A percentile compares a stretch with the other conserved stretches of the same genome.
These are phyloP conservation scores for Nebria ingens DNA, from an alignment of 1,140 invertebrate genomes.

Conservation along the genomic window DNA sequence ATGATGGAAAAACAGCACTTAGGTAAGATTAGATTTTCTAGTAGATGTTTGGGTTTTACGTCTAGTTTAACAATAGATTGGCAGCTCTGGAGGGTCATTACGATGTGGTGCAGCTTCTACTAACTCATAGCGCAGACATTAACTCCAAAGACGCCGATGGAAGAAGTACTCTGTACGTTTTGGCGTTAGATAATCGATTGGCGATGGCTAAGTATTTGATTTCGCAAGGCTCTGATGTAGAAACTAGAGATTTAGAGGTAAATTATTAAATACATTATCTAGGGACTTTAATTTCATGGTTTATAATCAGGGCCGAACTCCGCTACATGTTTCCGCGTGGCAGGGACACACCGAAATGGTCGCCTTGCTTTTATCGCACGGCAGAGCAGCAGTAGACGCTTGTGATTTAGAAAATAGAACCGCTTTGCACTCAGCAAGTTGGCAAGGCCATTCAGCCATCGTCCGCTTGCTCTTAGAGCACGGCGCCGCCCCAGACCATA, in stretches of 20 bases:
- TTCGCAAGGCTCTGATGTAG: constrained; percentile 69
- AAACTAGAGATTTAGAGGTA: constrained; percentile 80
- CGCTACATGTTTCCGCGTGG: constrained; percentile 88
- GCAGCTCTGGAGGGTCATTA: constrained; percentile 80
- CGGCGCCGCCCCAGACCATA: constrained; percentile 74
- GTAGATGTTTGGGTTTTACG: constrained; percentile 12
- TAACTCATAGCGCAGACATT: constrained; percentile 71
- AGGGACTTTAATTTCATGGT: background rate
- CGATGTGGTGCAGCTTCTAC: constrained; percentile 63
- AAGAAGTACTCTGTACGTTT: constrained; percentile 80
- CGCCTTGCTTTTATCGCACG: constrained; percentile 61
- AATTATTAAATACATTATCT: constrained; percentile 25
- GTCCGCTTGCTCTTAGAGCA: constrained; percentile 70
- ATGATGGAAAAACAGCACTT: constrained; percentile 91
- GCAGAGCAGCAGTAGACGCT: constrained; percentile 74
- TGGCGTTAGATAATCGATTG: constrained; percentile 82
- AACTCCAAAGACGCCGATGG: constrained; percentile 88
- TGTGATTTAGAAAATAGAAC: constrained; percentile 83
- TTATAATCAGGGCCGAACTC: constrained; percentile 61
- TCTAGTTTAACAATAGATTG: constrained; percentile 41
- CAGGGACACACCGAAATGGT: constrained; percentile 91
- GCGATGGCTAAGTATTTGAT: constrained; percentile 76
- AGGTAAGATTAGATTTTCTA: constrained; percentile 38
- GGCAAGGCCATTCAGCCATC: constrained; percentile 82
- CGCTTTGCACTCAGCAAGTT: constrained; percentile 86